These are phyloP conservation scores for Graphium colonna DNA, from an alignment of 2,888 invertebrate species.

Conservation along the genomic window DNA sequence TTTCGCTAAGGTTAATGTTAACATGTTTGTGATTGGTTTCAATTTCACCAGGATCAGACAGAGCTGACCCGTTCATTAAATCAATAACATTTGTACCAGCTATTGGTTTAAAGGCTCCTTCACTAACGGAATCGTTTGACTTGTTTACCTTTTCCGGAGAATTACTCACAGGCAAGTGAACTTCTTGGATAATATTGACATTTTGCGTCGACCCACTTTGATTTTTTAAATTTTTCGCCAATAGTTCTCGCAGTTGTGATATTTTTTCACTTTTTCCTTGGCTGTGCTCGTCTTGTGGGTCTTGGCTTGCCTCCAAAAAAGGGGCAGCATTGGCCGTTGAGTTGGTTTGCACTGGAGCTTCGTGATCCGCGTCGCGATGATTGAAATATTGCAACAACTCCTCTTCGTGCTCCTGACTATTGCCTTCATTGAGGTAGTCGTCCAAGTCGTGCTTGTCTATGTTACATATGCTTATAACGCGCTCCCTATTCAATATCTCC, in stretches of 20 bases:
- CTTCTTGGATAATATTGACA: conserved; percentile 42
- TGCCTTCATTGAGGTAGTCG: conserved; percentile 88
- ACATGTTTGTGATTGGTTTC: conserved; percentile 42
- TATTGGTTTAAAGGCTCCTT: conserved; percentile 61
- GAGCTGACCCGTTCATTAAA: conserved; percentile 41
- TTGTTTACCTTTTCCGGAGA: conserved; percentile 45
- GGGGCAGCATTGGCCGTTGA: conserved; percentile 36
- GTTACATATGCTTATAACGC: conserved; percentile 87
- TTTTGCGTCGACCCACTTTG: conserved; percentile 53
- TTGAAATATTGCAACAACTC: conserved; percentile 91
- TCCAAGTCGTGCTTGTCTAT: conserved; percentile 90
- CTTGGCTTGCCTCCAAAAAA: conserved; percentile 68
- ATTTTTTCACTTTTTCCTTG: conserved; percentile 83
- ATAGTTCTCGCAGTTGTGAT: conserved; percentile 85
- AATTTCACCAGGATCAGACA: conserved; percentile 38
- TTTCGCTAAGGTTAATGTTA: conserved; percentile 47
- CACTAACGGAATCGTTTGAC: conserved; percentile 38
- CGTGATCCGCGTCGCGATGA: conserved; percentile 63
- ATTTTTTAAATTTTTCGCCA: conserved; percentile 83
- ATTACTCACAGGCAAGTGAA: conserved; percentile 39
- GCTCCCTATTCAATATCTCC: conserved; percentile 82
- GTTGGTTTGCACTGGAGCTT: conserved; percentile 32
- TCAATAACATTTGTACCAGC: conserved; percentile 36
- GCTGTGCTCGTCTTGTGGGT: conserved; percentile 72
- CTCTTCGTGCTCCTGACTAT: conserved; percentile 90